These are phyloP conservation scores for Agrochola litura DNA, from an alignment of 2,888 invertebrate genomes.

Conservation along the genomic window DNA sequence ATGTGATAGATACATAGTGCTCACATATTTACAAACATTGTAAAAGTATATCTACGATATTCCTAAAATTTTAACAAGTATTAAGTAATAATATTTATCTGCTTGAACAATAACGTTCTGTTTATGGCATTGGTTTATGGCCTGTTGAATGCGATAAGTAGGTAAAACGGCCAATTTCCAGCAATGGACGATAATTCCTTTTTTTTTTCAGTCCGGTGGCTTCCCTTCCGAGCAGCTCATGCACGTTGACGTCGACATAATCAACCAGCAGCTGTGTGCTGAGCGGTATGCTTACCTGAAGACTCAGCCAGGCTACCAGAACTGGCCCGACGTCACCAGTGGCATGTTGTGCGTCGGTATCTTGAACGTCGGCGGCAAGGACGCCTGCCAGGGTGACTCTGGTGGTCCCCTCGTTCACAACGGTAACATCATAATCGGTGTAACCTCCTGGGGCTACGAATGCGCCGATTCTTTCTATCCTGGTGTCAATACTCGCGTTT, in stretches of 20 bases:
- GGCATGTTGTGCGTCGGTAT: constrained; percentile 79
- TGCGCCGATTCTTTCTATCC: constrained; percentile 86
- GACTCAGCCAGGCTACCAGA: constrained; percentile 45
- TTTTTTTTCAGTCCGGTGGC: constrained; percentile 25
- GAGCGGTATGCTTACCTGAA: constrained; percentile 71
- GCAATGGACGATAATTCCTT: neutral
- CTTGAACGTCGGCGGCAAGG: constrained; percentile 72
- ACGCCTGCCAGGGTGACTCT: constrained; percentile 88
- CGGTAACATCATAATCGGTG: constrained; percentile 80
- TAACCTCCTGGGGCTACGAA: constrained; percentile 87
- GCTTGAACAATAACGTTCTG: neutral
- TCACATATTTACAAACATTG: too few species aligned
- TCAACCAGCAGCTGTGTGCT: constrained; percentile 72
- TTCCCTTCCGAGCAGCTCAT: constrained; percentile 34
- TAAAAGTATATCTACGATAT: too few species aligned
- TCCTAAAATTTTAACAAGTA: too few species aligned
- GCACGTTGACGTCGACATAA: constrained; percentile 68
- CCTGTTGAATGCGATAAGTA: neutral
- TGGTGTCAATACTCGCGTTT: constrained; percentile 87
- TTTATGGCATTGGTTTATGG: neutral
- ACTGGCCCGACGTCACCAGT: constrained; percentile 64
- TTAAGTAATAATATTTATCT: neutral
- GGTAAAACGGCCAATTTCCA: neutral
- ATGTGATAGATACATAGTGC: too few species aligned
- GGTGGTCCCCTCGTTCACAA: constrained; percentile 86